Evolutionary conservation across 2,888 invertebrate genomes (phyloP), one percentile per base, ranked within the genome.

Genomic region (Xanthorhoe spadicearia): DNA sequence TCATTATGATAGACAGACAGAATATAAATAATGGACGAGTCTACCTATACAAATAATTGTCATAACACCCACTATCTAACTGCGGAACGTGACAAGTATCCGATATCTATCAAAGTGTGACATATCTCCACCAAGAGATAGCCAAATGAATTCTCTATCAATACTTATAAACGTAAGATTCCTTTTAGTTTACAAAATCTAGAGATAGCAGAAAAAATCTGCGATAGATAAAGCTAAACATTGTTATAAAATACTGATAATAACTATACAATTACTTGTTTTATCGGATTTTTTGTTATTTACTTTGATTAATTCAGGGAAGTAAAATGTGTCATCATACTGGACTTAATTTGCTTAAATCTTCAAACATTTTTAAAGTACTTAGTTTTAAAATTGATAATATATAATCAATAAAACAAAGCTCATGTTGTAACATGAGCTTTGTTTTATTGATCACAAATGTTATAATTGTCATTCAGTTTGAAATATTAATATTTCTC

Each of bases 81-180:
- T 6, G 32, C 38, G 48, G 49, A 17, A 23, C 13, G 64, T 51
- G 55, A 55, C 60, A 46, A 51, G 55, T 55, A 46, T 56, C 46
- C 50, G 50, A 59, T 55, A 59, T 19, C 19, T n/a, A 23, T 13
- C 5, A 23, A 50, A 19, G 18, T 28, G 49, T 50, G n/a, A 43
- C 38, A 32, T 32, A 10, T 59, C 38, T 43, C 15, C 15, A 23
- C 35, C 5, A 15, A 6, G 38, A 38, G 43, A 51, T 59, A 43
- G 18, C 51, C 19, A 19, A 35, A 19, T 5, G 35, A 50, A 57
- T 17, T 48, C 15, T 8, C 18, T n/a, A 55, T 55, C 54, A 17
- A 59, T 49, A 6, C 46, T 51, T 0, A 35, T 10, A 8, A 2
- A 10, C 0, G 19, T 18, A 55, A 28, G 55, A 18, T 23, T 51